Conservation (phyloP, 2,797 vertebrate genomes). For the Argentina silus region DNA sequence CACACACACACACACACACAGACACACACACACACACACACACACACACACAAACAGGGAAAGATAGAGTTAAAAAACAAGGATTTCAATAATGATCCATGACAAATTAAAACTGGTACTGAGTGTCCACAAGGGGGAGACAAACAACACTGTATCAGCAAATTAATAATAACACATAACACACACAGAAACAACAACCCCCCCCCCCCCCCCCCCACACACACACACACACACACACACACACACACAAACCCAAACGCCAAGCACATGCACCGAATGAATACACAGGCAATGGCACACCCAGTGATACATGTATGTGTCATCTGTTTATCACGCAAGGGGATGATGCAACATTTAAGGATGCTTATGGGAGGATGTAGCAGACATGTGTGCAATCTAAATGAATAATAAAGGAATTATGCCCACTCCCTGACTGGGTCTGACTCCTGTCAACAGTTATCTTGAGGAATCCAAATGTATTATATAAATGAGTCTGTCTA, state of each 20-base stretch:
- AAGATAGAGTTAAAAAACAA: too few species aligned
- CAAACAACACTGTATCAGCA: neutral
- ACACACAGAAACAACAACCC: neutral
- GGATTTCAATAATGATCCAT: neutral
- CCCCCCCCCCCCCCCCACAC: too few species aligned
- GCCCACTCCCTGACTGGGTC: neutral
- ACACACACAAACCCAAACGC: neutral
- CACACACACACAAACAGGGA: neutral
- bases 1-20: neutral
- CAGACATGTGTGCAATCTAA: neutral
- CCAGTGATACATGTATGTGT: neutral
- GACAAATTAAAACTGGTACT: constrained; percentile 2
- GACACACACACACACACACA: neutral
- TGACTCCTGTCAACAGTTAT: neutral
- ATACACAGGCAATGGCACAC: too few species aligned
- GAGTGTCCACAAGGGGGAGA: constrained; percentile 18
- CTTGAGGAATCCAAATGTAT: too few species aligned
- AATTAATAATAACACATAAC: neutral
- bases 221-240: neutral
- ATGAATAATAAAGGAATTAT: constrained; percentile 15
- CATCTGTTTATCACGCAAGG: neutral
- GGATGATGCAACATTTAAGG: constrained; percentile 2
- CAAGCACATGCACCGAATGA: too few species aligned
- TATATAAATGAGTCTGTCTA: too few species aligned
- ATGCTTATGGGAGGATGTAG: neutral